phyloP scores from a whole-genome alignment of 2,113 vertebrate genomes.

The Bubo blakistoni region DNA sequence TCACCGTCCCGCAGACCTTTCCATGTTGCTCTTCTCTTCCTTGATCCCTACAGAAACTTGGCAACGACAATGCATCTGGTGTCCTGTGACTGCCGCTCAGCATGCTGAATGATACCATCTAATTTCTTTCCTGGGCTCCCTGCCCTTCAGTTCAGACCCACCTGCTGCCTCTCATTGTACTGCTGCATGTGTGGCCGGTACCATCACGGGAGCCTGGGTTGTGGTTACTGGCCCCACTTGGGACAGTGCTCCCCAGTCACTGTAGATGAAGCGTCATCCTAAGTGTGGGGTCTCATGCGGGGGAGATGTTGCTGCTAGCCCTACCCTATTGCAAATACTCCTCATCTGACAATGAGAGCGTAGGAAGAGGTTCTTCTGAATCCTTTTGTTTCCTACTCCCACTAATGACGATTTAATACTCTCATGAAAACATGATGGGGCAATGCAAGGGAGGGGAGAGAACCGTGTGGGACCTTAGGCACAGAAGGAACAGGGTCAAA shows the following conservation, averaged over 20 bases:
- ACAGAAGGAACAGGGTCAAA: neutral
- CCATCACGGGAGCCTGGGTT: neutral
- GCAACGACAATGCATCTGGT: neutral
- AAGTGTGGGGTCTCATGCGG: neutral
- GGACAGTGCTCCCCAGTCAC: neutral
- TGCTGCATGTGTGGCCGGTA: neutral
- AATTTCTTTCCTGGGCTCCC: constrained; percentile 17
- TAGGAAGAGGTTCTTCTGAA: neutral
- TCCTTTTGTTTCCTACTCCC: neutral
- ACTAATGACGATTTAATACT: neutral
- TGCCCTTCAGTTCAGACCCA: constrained; percentile 26
- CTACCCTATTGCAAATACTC: neutral
- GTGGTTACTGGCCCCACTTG: neutral
- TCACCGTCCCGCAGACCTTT: neutral
- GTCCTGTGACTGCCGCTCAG: neutral
- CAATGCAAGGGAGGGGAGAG: neutral
- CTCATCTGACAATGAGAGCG: neutral
- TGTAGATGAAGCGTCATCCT: neutral
- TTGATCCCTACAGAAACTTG: neutral
- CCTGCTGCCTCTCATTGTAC: constrained; percentile 36
- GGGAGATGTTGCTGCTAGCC: neutral
- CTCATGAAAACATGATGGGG: neutral
- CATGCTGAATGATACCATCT: neutral
- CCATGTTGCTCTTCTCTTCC: neutral
- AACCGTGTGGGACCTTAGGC: neutral